Base-by-base conservation (phyloP, 2,113 vertebrate species). In the Vanacampus margaritifer region DNA sequence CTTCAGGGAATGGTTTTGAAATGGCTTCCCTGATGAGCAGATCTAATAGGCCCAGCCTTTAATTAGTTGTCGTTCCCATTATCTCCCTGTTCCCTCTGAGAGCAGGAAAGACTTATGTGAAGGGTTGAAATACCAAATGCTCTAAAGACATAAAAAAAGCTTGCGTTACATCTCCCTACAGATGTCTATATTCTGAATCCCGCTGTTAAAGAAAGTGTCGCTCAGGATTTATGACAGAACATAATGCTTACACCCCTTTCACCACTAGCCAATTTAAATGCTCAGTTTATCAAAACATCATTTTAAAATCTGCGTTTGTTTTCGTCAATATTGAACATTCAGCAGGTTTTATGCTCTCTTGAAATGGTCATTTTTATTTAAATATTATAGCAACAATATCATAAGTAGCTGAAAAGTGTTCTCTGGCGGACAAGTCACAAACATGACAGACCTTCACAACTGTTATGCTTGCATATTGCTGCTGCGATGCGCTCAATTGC, bases 61-160 rank as follows among this genome's bases (percentile, higher is more conserved):
- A 92, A 93, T 91, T 91, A 91, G 89, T 81, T 86, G 71, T 68
- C 32, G 79, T 85, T 79, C 83, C 87, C 86, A 91, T 92, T 92
- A 91, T 87, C 77, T 68, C 75, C 60, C 54, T 13, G 23, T 76
- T 80, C 84, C 86, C 86, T 5, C 71, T 78, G 89, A 84, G 89
- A 53, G 65, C 50, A 64, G 74, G 80, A 80, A 59, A 58, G 63
- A 64, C 57, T 64, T 57, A 24, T 76, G 74, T 66, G 72, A 41
- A 54, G 26, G 72, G 46, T 69, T 59, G 67, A 61, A 77, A 69
- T 69, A 66, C 67, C 66, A 50, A 79, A 75, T 51, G 62, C 78
- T 74, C 68, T 21, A 48, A 78, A 69, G 68, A 75, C 77, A 74
- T 67, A 65, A 73, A 78, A 56, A 74, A 73, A 48, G 70, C 41